Evolutionary conservation across 2,888 invertebrate species (phyloP).

Genomic region (Marasmarcha lunaedactyla): DNA sequence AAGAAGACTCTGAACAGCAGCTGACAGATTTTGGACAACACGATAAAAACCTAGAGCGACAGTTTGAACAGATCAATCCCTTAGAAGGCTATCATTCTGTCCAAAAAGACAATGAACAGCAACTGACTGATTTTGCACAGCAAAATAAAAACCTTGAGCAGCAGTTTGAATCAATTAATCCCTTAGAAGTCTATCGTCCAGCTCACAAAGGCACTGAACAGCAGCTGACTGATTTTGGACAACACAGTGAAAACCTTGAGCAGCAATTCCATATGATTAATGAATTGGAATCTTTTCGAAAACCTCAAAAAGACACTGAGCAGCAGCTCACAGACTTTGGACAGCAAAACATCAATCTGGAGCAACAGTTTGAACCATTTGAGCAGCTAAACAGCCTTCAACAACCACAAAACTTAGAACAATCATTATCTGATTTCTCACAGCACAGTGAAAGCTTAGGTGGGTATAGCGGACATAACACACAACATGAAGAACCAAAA

Average conservation of each 20-base stretch:
- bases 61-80: constrained; percentile 6
- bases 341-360: constrained; percentile 13
- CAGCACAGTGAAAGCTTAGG: constrained; percentile 11
- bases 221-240: constrained; percentile 12
- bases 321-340: constrained; percentile 18
- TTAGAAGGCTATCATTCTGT: constrained; percentile 9
- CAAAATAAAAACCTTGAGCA: constrained; percentile 17
- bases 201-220: constrained; percentile 2
- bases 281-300: background rate
- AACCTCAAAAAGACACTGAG: constrained; percentile 17
- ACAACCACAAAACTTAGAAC: background rate
- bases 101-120: constrained; percentile 10
- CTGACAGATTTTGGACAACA: constrained; percentile 2
- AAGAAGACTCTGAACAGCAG: constrained; percentile 4
- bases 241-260: constrained; percentile 15
- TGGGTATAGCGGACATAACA: background rate
- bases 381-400: constrained; percentile 5
- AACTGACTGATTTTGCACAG: constrained; percentile 8
- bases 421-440: background rate
- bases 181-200: too few species aligned
- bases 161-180: constrained; percentile 4
- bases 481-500: background rate
- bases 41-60: constrained; percentile 6
- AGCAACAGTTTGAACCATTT: constrained; percentile 14
- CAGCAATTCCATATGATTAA: constrained; percentile 1